These are phyloP conservation scores for Agriopis leucophaearia DNA, from an alignment of 2,888 invertebrate genomes.

Conservation along the genomic window DNA sequence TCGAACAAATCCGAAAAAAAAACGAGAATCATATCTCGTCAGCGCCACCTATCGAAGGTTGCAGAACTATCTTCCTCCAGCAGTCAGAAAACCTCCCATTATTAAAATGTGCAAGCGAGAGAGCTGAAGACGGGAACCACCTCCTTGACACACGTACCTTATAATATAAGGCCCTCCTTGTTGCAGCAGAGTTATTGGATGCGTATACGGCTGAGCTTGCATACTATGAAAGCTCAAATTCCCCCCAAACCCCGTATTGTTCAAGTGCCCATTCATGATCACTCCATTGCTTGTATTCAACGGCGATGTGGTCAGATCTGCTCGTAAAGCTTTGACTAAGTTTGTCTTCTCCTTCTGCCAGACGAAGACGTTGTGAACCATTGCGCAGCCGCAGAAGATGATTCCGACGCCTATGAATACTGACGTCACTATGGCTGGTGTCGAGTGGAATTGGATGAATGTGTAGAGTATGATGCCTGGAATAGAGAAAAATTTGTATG, in stretches of 20 bases:
- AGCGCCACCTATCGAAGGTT: no score
- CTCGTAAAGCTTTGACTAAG: slow-evolving; percentile 88
- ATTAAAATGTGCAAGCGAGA: no score
- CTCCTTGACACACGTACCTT: slow-evolving; percentile 70
- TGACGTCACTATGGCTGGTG: slow-evolving; percentile 96
- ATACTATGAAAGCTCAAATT: slow-evolving; percentile 79
- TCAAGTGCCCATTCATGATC: slow-evolving; percentile 76
- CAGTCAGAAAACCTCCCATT: no score
- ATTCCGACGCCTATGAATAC: slow-evolving; percentile 96
- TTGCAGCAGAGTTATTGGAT: slow-evolving; percentile 80
- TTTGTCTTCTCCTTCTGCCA: slow-evolving; percentile 97
- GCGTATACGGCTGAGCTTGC: slow-evolving; percentile 71
- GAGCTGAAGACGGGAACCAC: no score
- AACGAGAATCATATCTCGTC: no score
- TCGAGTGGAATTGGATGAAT: slow-evolving; percentile 96
- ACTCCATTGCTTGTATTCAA: slow-evolving; percentile 75
- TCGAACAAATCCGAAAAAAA: no score
- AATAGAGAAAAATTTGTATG: slow-evolving; percentile 54
- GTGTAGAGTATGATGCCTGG: slow-evolving; percentile 96
- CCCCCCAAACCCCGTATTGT: slow-evolving; percentile 70
- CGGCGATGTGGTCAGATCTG: slow-evolving; percentile 60
- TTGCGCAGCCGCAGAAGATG: slow-evolving; percentile 96
- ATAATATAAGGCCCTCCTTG: slow-evolving; percentile 87
- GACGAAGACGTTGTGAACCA: slow-evolving; percentile 97
- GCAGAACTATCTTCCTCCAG: no score